These are phyloP conservation scores for Notechis scutatus DNA, from an alignment of 2,113 vertebrate genomes.

Conservation along the genomic window DNA sequence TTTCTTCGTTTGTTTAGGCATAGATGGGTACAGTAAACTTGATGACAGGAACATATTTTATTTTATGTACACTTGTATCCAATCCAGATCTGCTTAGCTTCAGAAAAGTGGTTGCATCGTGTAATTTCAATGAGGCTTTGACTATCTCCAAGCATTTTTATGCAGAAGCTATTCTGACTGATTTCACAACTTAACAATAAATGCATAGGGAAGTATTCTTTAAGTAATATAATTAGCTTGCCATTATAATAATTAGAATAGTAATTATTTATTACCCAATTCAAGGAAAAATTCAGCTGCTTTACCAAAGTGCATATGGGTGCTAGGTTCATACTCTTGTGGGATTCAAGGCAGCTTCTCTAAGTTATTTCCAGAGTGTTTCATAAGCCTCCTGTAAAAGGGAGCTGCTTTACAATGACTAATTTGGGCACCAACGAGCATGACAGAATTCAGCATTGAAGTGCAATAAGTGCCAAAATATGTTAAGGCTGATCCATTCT, in stretches of 20 bases:
- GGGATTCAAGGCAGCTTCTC: not conserved
- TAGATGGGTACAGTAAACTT: too few relatives aligned
- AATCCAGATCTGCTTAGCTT: too few relatives aligned
- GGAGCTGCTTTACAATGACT: not conserved
- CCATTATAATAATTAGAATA: too few relatives aligned
- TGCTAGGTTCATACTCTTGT: not conserved
- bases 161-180: too few relatives aligned
- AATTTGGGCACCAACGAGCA: not conserved
- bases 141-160: too few relatives aligned
- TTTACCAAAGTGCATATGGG: not conserved
- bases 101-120: too few relatives aligned
- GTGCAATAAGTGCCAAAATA: not conserved
- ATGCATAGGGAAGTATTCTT: not conserved
- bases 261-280: not conserved
- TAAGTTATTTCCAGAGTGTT: not conserved
- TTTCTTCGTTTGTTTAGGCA: too few relatives aligned
- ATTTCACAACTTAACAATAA: not conserved
- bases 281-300: not conserved
- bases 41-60: too few relatives aligned
- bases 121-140: too few relatives aligned
- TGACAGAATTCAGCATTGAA: not conserved
- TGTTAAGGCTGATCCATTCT: slow-evolving; percentile 6
- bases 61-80: too few relatives aligned
- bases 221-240: not conserved
- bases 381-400: not conserved